phyloP scores from a whole-genome alignment of 2,888 invertebrate species.

The Eretmocerus hayati region DNA sequence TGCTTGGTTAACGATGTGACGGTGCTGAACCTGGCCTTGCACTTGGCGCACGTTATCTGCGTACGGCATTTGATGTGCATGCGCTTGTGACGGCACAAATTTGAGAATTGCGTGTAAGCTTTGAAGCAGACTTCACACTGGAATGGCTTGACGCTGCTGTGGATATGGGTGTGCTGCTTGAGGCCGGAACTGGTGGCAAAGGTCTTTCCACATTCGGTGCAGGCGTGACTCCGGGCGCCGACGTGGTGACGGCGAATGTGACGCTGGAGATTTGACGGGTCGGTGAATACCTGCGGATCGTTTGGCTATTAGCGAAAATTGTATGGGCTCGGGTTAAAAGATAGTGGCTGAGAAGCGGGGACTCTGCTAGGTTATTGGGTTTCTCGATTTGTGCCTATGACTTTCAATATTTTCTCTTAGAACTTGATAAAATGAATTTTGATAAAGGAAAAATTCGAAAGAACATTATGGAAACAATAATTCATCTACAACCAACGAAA shows the following conservation, averaged over 20 bases:
- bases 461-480: too few species aligned
- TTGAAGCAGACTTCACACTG: conserved; percentile 95
- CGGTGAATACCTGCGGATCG: conserved; percentile 81
- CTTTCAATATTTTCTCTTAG: too few species aligned
- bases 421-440: too few species aligned
- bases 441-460: too few species aligned
- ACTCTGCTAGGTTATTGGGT: too few species aligned
- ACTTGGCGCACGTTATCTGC: conserved; percentile 90
- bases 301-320: conserved; percentile 44
- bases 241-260: conserved; percentile 95
- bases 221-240: conserved; percentile 93
- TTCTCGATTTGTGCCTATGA: too few species aligned
- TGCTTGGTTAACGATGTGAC: conserved; percentile 90
- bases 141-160: conserved; percentile 96
- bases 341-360: conserved; percentile 53
- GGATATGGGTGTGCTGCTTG: conserved; percentile 98
- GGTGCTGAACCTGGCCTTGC: conserved; percentile 87
- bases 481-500: too few species aligned
- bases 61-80: conserved; percentile 96
- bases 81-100: conserved; percentile 97
- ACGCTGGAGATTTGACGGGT: conserved; percentile 92
- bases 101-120: conserved; percentile 98
- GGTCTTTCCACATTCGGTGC: conserved; percentile 97
- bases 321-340: conserved; percentile 21
- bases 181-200: conserved; percentile 96